These are phyloP conservation scores for Drosophila leonis DNA, from an alignment of 2,888 invertebrate species.

Conservation along the genomic window DNA sequence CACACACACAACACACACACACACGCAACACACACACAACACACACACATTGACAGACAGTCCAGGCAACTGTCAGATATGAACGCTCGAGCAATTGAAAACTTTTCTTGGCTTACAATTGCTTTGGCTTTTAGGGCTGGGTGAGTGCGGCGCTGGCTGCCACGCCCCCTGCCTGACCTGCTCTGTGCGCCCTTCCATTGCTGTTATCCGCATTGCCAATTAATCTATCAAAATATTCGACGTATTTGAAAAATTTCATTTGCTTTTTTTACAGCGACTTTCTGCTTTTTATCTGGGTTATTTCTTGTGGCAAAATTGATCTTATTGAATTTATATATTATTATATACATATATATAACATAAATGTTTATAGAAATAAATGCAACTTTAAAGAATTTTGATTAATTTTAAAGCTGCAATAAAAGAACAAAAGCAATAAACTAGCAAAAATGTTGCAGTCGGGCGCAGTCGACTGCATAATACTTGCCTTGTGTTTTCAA, in stretches of 20 bases:
- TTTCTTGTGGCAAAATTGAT: conserved; percentile 20
- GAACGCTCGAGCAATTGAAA: conserved; percentile 59
- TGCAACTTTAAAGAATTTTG: not conserved
- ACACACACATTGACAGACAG: conserved; percentile 19
- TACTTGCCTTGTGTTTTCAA: not conserved
- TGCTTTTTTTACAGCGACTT: conserved; percentile 9
- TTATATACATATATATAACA: not conserved
- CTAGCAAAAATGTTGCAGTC: not conserved
- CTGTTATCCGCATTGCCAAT: conserved; percentile 56
- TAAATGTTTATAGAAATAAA: not conserved
- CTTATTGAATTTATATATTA: conserved; percentile 32
- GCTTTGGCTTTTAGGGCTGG: conserved; percentile 7
- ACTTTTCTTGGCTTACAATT: conserved; percentile 61
- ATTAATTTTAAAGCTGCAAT: not conserved
- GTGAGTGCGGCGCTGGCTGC: too few species aligned
- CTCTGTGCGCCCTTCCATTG: not conserved
- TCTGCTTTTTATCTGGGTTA: not conserved
- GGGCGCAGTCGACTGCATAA: not conserved
- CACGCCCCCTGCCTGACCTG: not conserved
- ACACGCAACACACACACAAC: conserved; percentile 8
- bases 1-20: too few species aligned
- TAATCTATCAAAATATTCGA: conserved; percentile 46
- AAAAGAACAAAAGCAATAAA: not conserved
- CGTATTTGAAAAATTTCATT: conserved; percentile 24
- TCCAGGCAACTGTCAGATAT: conserved; percentile 50